Evolutionary conservation across 2,113 vertebrate species (phyloP).

Genomic region (Eublepharis macularius): DNA sequence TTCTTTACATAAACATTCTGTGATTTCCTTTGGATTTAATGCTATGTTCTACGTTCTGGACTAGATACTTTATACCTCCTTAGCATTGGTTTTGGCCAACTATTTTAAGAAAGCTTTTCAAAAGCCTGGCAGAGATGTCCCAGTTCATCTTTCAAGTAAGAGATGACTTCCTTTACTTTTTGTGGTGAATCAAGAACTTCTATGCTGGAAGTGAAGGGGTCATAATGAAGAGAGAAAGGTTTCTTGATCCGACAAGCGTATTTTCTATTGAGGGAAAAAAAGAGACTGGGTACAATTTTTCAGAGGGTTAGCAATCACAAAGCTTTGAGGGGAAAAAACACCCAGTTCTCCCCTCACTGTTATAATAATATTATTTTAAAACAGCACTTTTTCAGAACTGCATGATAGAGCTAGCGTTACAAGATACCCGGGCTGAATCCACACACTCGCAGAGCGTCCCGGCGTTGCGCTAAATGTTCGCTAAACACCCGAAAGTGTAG

Average conservation of each 20-base stretch:
- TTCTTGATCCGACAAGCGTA: constrained; percentile 78
- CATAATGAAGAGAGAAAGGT: constrained; percentile 74
- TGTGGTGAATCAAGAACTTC: constrained; percentile 76
- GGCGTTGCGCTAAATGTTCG: too few relatives aligned
- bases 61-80: not conserved
- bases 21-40: too few relatives aligned
- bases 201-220: constrained; percentile 78
- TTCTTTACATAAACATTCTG: too few relatives aligned
- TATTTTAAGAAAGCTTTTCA: constrained; percentile 73
- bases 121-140: constrained; percentile 76
- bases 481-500: too few relatives aligned
- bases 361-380: not conserved
- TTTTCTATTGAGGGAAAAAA: constrained; percentile 66
- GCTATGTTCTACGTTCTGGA: too few relatives aligned
- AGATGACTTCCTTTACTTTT: constrained; percentile 75
- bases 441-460: too few relatives aligned
- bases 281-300: not conserved
- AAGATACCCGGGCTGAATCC: too few relatives aligned
- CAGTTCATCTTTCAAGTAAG: constrained; percentile 76
- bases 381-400: not conserved
- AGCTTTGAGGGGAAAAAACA: not conserved
- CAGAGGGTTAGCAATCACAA: not conserved
- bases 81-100: not conserved
- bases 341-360: not conserved
- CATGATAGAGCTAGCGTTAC: not conserved